phyloP scores from a whole-genome alignment of 2,797 vertebrate genomes.

The Haliaeetus albicilla region DNA sequence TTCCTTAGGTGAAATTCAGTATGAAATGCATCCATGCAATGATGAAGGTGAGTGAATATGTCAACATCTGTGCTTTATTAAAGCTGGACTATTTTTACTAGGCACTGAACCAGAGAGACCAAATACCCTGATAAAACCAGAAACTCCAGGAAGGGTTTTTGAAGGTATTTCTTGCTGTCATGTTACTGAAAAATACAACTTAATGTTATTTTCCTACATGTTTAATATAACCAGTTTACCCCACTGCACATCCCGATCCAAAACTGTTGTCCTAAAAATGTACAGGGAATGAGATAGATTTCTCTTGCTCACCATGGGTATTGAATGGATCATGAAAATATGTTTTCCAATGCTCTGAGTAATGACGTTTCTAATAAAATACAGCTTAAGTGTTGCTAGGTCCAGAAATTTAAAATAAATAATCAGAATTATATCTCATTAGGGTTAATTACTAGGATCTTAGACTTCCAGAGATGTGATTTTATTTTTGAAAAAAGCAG shows the following conservation, averaged over 20 bases:
- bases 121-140: constrained; percentile 78
- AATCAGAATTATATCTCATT: not conserved
- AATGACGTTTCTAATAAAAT: not conserved
- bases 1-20: constrained; percentile 82
- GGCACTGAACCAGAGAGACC: constrained; percentile 78
- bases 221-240: constrained; percentile 61
- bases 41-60: constrained; percentile 75
- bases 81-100: constrained; percentile 75
- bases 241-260: not conserved
- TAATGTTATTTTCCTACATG: constrained; percentile 48
- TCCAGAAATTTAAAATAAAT: not conserved
- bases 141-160: constrained; percentile 76
- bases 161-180: constrained; percentile 74
- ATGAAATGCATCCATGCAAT: constrained; percentile 78
- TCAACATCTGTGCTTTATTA: constrained; percentile 81
- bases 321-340: not conserved
- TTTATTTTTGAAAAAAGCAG: not conserved
- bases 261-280: not conserved
- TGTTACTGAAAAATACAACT: constrained; percentile 64
- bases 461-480: not conserved
- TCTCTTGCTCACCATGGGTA: not conserved
- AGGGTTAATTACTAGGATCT: not conserved
- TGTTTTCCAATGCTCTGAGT: not conserved
- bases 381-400: not conserved
- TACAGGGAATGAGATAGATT: not conserved